A percentile compares a stretch with the other conserved stretches of the same genome.
phyloP scores from a whole-genome alignment of 2,888 invertebrate species.

The Psylliodes chrysocephalus region DNA sequence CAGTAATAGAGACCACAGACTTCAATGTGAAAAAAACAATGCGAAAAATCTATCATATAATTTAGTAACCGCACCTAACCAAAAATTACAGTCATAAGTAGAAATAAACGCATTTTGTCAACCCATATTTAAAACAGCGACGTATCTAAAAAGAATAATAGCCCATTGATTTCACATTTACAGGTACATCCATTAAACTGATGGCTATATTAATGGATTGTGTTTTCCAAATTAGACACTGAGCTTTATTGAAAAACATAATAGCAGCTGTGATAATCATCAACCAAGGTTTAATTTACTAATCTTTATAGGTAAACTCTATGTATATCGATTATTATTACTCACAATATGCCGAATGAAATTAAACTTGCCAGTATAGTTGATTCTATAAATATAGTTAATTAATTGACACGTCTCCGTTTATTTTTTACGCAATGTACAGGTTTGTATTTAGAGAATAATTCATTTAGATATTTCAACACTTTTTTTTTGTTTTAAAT shows the following conservation, averaged over 20 bases:
- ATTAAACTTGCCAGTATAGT: background rate
- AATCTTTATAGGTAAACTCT: background rate
- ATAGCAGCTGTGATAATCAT: background rate
- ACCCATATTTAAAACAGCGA: background rate
- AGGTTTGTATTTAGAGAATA: background rate
- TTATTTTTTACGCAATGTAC: background rate
- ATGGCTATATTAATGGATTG: background rate
- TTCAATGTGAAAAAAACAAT: background rate
- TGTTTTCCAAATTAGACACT: background rate
- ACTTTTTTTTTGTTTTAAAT: no score
- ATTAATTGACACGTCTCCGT: conserved; percentile 1
- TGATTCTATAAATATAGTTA: background rate
- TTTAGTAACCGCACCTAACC: conserved; percentile 1
- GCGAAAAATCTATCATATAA: conserved; percentile 1
- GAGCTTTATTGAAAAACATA: background rate
- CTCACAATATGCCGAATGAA: background rate
- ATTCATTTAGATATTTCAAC: no score
- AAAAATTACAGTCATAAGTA: background rate
- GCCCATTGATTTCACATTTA: background rate
- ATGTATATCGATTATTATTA: background rate
- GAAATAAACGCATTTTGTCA: background rate
- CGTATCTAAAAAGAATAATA: background rate
- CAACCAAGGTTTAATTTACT: background rate
- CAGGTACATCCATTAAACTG: background rate
- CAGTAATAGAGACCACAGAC: no score